Base-by-base conservation (phyloP, 2,113 vertebrate species). In the Camelus dromedarius region DNA sequence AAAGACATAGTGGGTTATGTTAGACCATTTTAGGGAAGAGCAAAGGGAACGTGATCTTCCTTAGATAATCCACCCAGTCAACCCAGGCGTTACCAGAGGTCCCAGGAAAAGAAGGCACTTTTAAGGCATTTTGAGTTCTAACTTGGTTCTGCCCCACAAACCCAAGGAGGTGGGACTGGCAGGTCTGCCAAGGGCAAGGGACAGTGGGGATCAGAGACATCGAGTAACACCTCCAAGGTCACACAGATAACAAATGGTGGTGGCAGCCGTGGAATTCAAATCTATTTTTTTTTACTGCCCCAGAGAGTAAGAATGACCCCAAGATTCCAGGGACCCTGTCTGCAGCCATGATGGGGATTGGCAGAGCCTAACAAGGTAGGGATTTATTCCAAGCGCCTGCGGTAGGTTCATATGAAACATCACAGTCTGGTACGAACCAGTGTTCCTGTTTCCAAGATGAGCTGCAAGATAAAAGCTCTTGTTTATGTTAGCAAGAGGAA, bases 331-430 rank as follows among this genome's bases (percentile, higher is more conserved):
- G 38, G 56, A 35, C 19, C 35, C 26, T 26, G 6, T 1, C 3
- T 0, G 24, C 20, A 3, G 5, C 5, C 16, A 8, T 5, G 9
- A 11, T 0, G 9, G 58, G 5, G 52, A 15, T 24, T 52, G 10
- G 6, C 30, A 2, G 46, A 83, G 28, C 64, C n/a, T 35, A 9
- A 8, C 26, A 9, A 70, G 35, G 46, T 8, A 8, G 56, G 30
- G 19, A n/a, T 20, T 18, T 5, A 50, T 12, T 24, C 72, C 89
- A 26, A 32, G 10, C 8, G 6, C 20, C 91, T 13, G 7, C 30
- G 5, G 3, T 7, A 0, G 19, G 26, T 38, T 42, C 50, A 0
- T 16, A 2, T 16, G 60, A 52, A 82, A 19, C 30, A 75, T 35
- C 79, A n/a, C 35, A 28, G 52, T 52, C 77, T 62, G 5, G 14